A percentile compares a stretch with the other conserved stretches of the same genome.
Conservation (phyloP, 2,113 vertebrate species). For the Pandion haliaetus region DNA sequence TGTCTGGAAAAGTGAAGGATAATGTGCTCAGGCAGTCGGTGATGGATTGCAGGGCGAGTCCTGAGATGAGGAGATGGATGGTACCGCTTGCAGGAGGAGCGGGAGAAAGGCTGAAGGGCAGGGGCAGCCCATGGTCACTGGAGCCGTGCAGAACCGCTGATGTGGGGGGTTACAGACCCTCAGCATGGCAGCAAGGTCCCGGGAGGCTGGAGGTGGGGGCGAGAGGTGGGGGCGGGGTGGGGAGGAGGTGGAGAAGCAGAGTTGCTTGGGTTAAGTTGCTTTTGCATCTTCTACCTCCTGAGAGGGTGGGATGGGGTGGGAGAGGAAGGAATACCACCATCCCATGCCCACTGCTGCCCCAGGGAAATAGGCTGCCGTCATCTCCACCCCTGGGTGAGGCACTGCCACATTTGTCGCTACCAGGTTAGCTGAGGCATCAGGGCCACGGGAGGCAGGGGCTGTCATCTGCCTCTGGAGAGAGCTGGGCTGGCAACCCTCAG, state of each 20-base stretch:
- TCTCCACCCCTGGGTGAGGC: not conserved
- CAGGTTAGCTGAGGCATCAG: not conserved
- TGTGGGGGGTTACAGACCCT: fast-evolving
- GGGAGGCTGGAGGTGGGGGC: not conserved
- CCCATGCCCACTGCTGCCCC: not conserved
- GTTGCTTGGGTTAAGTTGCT: not conserved
- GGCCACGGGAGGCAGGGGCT: not conserved
- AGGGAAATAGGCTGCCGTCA: not conserved
- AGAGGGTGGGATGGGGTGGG: not conserved
- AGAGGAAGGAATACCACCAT: not conserved
- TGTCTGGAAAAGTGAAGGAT: not conserved
- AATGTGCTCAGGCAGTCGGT: not conserved
- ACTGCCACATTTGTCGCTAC: not conserved
- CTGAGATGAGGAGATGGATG: not conserved
- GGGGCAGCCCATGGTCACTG: not conserved
- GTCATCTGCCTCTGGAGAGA: not conserved
- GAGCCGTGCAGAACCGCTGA: not conserved
- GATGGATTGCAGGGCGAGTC: constrained; percentile 14
- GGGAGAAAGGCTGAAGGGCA: not conserved
- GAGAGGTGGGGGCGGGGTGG: fast-evolving
- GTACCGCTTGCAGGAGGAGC: not conserved
- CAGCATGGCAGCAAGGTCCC: not conserved
- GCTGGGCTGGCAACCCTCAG: not conserved
- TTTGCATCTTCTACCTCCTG: not conserved
- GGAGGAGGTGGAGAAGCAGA: not conserved